Conservation (phyloP, 2,797 vertebrate genomes). For the Xenentodon cancila region DNA sequence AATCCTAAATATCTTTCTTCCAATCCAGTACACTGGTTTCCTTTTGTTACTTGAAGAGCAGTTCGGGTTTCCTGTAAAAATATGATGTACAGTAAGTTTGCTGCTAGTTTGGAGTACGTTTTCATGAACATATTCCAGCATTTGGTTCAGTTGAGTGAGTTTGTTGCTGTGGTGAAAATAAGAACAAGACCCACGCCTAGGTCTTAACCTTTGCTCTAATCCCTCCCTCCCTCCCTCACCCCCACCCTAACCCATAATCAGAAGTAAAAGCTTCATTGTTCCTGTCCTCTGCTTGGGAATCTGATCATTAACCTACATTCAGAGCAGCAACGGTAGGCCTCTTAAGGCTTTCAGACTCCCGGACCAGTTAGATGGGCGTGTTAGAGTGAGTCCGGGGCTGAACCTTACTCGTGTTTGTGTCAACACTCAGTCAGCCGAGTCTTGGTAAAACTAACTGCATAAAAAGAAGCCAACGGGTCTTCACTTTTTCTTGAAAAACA, state of each 20-base stretch:
- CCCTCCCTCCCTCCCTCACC: slow-evolving; percentile 34
- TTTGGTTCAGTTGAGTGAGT: slow-evolving; percentile 57
- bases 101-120: background rate
- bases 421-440: too few relatives aligned
- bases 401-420: slow-evolving; percentile 10
- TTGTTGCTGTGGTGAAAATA: slow-evolving; percentile 28
- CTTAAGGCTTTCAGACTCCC: slow-evolving; percentile 61
- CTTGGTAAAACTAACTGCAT: too few relatives aligned
- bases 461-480: too few relatives aligned
- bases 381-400: slow-evolving; percentile 26
- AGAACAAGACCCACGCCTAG: slow-evolving; percentile 58
- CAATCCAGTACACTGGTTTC: too few relatives aligned
- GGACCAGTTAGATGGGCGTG: slow-evolving; percentile 46
- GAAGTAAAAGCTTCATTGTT: slow-evolving; percentile 81
- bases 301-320: slow-evolving; percentile 84
- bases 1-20: background rate
- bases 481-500: too few relatives aligned
- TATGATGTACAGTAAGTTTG: background rate
- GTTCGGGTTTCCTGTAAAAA: too few relatives aligned
- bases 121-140: slow-evolving; percentile 22
- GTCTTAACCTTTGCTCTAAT: slow-evolving; percentile 75
- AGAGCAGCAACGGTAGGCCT: slow-evolving; percentile 57
- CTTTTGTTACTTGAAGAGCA: background rate
- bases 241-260: slow-evolving; percentile 71
- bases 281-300: slow-evolving; percentile 68